Base-by-base conservation (phyloP, 2,113 vertebrate species). In the Cichladusa arquata region DNA sequence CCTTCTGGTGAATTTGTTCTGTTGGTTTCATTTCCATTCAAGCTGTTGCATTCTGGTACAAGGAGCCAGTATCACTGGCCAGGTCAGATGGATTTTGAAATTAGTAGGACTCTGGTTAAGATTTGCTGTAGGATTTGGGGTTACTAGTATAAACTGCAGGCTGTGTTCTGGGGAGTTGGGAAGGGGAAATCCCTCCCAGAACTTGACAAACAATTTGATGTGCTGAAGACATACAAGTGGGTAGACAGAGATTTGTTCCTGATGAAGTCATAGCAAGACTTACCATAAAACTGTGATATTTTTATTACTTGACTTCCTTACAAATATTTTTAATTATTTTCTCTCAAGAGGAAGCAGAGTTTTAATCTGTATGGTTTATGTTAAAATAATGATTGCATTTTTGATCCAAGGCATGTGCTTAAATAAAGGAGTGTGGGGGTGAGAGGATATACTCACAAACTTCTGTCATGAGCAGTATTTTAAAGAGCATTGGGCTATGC, bases 221-320 rank as follows among this genome's bases (percentile, higher is more conserved):
- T 84, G 33, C 29, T 73, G 5, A 34, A 83, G 28, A 23, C n/a
- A 5, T 0, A 0, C 9, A 12, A 34, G 3, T 12, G 64, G 11
- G 6, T 60, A 14, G 40, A 23, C 25, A 28, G 2, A 22, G 14
- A 33, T 62, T 85, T 67, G 6, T 47, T 79, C 26, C 22, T 71
- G 50, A 10, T 61, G 13, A 62, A 61, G 25, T 57, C 11, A 5
- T 7, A 44, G 26, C 14, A 54, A 18, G 61, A 70, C 6, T 48
- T 70, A 58, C 7, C 33, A 51, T 58, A 13, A 86, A 81, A 26
- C 29, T 17, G 1, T 10, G 6, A 26, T 33, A 11, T 20, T 85
- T 34, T 82, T 28, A 42, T 88, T 29, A 38, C 23, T 19, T 88
- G 31, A 42, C 33, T 66, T 79, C 28, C 19, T 69, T 58, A 60